Conservation (phyloP, 1,140 invertebrate genomes). For the Zaprionus capensis region DNA sequence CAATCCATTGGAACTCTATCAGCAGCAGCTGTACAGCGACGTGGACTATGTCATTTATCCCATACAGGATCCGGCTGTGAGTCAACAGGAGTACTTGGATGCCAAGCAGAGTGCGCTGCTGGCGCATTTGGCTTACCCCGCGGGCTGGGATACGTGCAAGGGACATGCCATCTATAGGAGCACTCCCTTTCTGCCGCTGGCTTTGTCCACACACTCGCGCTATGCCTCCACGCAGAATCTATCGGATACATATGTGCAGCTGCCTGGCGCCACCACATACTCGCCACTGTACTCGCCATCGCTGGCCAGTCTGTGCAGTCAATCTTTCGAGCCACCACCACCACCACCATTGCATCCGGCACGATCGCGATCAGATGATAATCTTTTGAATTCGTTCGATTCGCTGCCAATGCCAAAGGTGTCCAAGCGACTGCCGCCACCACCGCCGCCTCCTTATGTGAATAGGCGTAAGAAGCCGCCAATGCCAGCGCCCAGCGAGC, state of each 20-base stretch:
- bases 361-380: conserved; percentile 90
- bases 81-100: conserved; percentile 95
- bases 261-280: conserved; percentile 85
- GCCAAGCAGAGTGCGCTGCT: conserved; percentile 90
- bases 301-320: conserved; percentile 85
- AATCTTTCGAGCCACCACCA: conserved; percentile 85
- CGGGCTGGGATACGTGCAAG: conserved; percentile 86
- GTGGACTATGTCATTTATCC: conserved; percentile 96
- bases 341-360: conserved; percentile 85
- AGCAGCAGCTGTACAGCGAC: conserved; percentile 94
- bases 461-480: conserved; percentile 80
- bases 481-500: conserved; percentile 78
- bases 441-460: conserved; percentile 86
- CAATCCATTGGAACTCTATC: conserved; percentile 92
- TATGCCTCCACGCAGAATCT: conserved; percentile 91
- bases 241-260: conserved; percentile 88
- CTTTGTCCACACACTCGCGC: conserved; percentile 87
- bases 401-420: conserved; percentile 88
- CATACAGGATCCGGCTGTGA: conserved; percentile 93
- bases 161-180: conserved; percentile 91
- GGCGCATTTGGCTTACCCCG: conserved; percentile 85
- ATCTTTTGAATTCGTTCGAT: conserved; percentile 89
- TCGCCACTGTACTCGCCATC: conserved; percentile 86
- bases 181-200: conserved; percentile 89
- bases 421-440: conserved; percentile 89